A percentile compares a stretch with the other conserved stretches of the same genome.
Evolutionary conservation across 1,140 invertebrate species (phyloP).

Genomic region (Drosophila eugracilis): DNA sequence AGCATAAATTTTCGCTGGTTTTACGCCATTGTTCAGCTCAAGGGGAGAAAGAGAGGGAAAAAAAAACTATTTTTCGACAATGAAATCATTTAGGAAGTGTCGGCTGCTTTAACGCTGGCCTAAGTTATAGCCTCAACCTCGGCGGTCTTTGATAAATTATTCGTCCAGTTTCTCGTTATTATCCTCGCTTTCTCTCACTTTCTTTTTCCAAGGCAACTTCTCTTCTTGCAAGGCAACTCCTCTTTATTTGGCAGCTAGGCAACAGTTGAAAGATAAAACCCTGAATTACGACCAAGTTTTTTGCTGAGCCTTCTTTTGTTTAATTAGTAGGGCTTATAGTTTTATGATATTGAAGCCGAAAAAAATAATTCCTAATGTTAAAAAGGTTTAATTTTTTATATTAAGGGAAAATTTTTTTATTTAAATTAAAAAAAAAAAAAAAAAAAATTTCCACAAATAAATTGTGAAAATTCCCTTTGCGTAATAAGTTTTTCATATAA

Average conservation of each 20-base stretch:
- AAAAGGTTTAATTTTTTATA: no score
- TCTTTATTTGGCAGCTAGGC: conserved; percentile 23
- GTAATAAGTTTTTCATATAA: background rate
- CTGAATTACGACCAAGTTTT: background rate
- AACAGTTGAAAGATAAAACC: conserved; percentile 47
- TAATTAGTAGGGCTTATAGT: conserved; percentile 24
- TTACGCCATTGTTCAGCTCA: conserved; percentile 40
- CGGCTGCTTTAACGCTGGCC: conserved; percentile 42
- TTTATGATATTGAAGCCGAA: no score
- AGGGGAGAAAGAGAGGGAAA: no score
- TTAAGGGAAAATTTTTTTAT: no score
- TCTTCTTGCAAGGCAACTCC: background rate
- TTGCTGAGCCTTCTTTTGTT: conserved; percentile 42
- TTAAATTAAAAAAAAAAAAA: no score
- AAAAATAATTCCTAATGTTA: no score
- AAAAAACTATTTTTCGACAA: conserved; percentile 74
- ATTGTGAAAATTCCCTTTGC: no score
- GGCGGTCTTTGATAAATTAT: conserved; percentile 78
- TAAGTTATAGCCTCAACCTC: conserved; percentile 59
- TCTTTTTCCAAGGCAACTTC: background rate
- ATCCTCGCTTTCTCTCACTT: conserved; percentile 5
- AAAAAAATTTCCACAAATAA: no score
- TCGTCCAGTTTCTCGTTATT: conserved; percentile 24
- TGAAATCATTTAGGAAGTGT: conserved; percentile 80
- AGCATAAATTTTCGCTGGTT: conserved; percentile 46